phyloP scores from a whole-genome alignment of 2,797 vertebrate genomes.

The Euphonia xanthogaster region DNA sequence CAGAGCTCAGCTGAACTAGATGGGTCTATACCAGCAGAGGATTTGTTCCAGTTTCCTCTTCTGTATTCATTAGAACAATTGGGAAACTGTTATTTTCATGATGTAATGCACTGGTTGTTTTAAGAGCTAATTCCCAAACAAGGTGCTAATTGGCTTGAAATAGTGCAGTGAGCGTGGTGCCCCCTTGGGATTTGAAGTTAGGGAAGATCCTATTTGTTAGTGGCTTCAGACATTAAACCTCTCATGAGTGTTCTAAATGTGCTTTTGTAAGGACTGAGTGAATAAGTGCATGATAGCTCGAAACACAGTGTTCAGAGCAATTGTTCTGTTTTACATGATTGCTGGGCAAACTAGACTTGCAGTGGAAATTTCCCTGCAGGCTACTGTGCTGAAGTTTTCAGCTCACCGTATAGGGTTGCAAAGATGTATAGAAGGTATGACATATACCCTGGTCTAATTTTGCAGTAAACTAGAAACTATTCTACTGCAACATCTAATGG shows the following conservation, averaged over 20 bases:
- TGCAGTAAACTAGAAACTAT: neutral
- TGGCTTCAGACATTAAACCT: neutral
- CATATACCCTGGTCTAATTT: neutral
- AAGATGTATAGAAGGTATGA: neutral
- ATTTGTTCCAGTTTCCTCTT: constrained; percentile 49
- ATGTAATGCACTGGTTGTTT: constrained; percentile 5
- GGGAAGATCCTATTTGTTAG: neutral
- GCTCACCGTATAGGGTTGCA: neutral
- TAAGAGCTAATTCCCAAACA: neutral
- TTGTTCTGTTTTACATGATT: neutral
- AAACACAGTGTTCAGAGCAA: neutral
- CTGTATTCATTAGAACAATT: constrained; percentile 34
- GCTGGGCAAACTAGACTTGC: neutral
- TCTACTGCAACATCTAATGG: neutral
- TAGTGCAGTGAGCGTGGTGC: neutral
- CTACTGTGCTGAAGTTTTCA: neutral
- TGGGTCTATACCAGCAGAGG: neutral
- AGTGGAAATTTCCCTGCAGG: neutral
- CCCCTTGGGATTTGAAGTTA: neutral
- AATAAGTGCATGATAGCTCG: neutral
- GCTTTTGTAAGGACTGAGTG: neutral
- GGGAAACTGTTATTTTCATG: constrained; percentile 13
- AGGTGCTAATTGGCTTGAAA: constrained; percentile 27
- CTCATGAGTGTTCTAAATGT: neutral
- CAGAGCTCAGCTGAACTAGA: neutral